Percentiles rank a stretch among this genome's conserved stretches.
These are phyloP conservation scores for Coptotermes formosanus DNA, from an alignment of 1,140 invertebrate species.

Conservation along the genomic window DNA sequence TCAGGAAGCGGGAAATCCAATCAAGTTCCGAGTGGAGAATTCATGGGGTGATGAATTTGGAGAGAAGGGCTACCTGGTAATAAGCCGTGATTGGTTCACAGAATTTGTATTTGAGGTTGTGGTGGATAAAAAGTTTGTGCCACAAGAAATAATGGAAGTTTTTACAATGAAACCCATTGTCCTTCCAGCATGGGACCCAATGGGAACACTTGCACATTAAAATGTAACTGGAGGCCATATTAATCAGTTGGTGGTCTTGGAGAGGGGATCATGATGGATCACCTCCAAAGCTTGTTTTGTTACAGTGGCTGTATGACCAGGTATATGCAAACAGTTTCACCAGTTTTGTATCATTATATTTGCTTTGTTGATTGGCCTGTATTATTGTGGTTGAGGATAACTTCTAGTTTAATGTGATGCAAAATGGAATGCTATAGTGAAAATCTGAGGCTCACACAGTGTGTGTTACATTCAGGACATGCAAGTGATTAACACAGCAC, in stretches of 20 bases:
- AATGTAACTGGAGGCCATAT: not conserved
- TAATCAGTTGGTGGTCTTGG: not conserved
- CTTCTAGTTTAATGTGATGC: too few relatives aligned
- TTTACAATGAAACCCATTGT: constrained; percentile 72
- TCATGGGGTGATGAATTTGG: constrained; percentile 88
- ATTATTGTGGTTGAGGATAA: too few relatives aligned
- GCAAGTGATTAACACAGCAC: too few relatives aligned
- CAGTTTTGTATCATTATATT: too few relatives aligned
- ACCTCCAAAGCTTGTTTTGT: too few relatives aligned
- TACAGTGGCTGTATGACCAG: not conserved
- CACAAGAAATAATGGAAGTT: constrained; percentile 71
- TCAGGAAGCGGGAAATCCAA: constrained; percentile 62
- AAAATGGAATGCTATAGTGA: too few relatives aligned
- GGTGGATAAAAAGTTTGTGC: constrained; percentile 80
- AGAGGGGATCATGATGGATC: not conserved
- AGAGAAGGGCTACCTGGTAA: constrained; percentile 82
- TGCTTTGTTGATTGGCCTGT: too few relatives aligned
- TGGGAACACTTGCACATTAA: constrained; percentile 72
- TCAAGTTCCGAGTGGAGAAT: constrained; percentile 84
- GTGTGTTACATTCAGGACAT: too few relatives aligned
- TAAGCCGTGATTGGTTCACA: constrained; percentile 82
- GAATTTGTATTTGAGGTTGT: constrained; percentile 90
- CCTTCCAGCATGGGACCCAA: constrained; percentile 89
- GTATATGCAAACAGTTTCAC: not conserved
- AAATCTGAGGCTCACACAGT: too few relatives aligned